Conservation (phyloP, 2,113 vertebrate species). For the Pholis gunnellus region DNA sequence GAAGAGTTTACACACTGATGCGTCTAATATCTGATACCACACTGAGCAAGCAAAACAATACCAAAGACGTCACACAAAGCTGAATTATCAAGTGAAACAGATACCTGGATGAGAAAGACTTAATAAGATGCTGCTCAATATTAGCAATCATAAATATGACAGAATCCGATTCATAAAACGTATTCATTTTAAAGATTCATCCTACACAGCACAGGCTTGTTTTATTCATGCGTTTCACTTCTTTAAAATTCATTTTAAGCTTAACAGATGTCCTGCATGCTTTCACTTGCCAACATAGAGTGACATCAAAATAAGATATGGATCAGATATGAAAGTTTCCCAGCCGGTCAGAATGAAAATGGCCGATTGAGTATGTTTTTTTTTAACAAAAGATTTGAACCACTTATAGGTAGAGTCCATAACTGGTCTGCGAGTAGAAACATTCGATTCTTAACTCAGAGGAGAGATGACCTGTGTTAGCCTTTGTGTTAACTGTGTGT, state of each 20-base stretch:
- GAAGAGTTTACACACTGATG: not conserved
- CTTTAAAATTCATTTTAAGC: not conserved
- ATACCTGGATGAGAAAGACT: not conserved
- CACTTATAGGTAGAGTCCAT: not conserved
- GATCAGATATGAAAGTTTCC: not conserved
- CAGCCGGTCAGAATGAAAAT: not conserved
- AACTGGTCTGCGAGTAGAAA: not conserved
- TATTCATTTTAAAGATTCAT: not conserved
- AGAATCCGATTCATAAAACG: not conserved
- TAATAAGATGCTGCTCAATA: not conserved
- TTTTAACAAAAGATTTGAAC: not conserved
- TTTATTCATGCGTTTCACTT: no score
- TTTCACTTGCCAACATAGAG: not conserved
- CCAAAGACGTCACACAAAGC: not conserved
- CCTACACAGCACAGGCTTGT: not conserved
- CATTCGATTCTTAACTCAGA: not conserved
- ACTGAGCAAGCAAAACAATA: not conserved
- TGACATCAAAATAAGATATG: not conserved
- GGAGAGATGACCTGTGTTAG: not conserved
- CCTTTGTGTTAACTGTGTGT: slow-evolving; percentile 13
- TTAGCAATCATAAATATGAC: not conserved
- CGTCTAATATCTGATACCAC: not conserved
- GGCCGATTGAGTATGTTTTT: not conserved
- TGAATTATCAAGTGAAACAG: not conserved
- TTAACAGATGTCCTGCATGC: not conserved